These are phyloP conservation scores for Fissipunctia ypsillon DNA, from an alignment of 2,888 invertebrate species.

Conservation along the genomic window DNA sequence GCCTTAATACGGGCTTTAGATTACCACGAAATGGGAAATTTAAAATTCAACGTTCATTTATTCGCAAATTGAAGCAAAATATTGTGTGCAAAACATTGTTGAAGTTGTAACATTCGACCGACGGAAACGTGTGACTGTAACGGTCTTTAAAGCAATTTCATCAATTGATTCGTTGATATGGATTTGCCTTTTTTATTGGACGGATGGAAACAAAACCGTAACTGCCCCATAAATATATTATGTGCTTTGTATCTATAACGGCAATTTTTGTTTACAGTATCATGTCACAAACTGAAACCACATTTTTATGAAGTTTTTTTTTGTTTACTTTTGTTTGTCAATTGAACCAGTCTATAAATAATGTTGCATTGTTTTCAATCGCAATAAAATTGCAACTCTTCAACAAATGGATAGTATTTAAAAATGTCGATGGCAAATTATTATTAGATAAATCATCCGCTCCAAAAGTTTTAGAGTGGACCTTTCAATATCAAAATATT, in stretches of 20 bases:
- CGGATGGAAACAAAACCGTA: conserved; percentile 18
- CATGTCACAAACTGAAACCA: conserved; percentile 2
- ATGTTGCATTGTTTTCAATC: background rate
- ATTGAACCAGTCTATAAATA: background rate
- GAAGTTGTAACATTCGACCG: conserved; percentile 16
- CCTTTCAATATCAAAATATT: too few relatives aligned
- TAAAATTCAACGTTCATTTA: conserved; percentile 50
- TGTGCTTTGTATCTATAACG: conserved; percentile 8
- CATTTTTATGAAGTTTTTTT: background rate
- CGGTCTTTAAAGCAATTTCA: conserved; percentile 31
- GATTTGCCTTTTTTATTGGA: conserved; percentile 43
- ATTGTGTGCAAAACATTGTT: conserved; percentile 39
- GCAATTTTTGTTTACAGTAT: conserved; percentile 13
- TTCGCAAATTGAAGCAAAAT: conserved; percentile 39
- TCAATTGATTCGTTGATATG: conserved; percentile 43
- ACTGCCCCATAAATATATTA: conserved; percentile 28
- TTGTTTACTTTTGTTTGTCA: background rate
- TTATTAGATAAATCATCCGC: background rate
- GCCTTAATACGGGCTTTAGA: conserved; percentile 45
- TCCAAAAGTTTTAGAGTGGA: background rate
- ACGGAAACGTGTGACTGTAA: conserved; percentile 26
- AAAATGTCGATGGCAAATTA: background rate
- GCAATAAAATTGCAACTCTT: background rate
- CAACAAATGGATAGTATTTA: background rate
- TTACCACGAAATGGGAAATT: conserved; percentile 53